Evolutionary conservation across 1,140 invertebrate genomes (phyloP).

Genomic region (Diorhabda elongata): DNA sequence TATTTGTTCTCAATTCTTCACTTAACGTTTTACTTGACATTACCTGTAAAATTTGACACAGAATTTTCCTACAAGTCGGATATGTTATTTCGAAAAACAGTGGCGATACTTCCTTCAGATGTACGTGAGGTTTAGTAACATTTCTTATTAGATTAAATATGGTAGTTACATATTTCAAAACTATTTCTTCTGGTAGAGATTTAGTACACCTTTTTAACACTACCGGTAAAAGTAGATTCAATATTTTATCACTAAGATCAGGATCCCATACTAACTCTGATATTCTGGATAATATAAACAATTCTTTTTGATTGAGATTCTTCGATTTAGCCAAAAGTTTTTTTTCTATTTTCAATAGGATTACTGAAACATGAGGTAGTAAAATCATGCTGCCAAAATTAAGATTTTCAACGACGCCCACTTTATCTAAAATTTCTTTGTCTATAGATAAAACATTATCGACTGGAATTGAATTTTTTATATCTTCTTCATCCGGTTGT

Average conservation of each 20-base stretch:
- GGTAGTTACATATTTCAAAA: conserved; percentile 63
- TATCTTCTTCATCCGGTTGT: conserved; percentile 54
- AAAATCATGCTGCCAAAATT: conserved; percentile 73
- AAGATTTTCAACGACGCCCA: conserved; percentile 48
- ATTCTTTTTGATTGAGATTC: conserved; percentile 61
- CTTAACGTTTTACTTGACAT: conserved; percentile 49
- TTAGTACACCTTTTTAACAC: conserved; percentile 58
- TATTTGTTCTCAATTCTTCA: conserved; percentile 46
- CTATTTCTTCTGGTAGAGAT: conserved; percentile 54
- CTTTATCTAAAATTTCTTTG: conserved; percentile 31
- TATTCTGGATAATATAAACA: conserved; percentile 74
- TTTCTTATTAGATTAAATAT: conserved; percentile 69
- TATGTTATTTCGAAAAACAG: conserved; percentile 60
- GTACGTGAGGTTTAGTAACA: conserved; percentile 59
- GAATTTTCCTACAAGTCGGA: conserved; percentile 59
- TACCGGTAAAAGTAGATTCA: conserved; percentile 70
- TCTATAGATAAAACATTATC: conserved; percentile 41
- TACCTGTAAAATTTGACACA: conserved; percentile 55
- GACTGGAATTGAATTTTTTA: conserved; percentile 42
- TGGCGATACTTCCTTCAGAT: conserved; percentile 63
- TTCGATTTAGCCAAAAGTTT: conserved; percentile 58
- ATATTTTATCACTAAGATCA: conserved; percentile 61
- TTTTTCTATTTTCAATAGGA: conserved; percentile 68
- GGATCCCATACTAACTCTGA: conserved; percentile 67
- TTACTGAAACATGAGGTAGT: conserved; percentile 65